phyloP scores from a whole-genome alignment of 1,140 invertebrate genomes.

The Heterodera carotae region DNA sequence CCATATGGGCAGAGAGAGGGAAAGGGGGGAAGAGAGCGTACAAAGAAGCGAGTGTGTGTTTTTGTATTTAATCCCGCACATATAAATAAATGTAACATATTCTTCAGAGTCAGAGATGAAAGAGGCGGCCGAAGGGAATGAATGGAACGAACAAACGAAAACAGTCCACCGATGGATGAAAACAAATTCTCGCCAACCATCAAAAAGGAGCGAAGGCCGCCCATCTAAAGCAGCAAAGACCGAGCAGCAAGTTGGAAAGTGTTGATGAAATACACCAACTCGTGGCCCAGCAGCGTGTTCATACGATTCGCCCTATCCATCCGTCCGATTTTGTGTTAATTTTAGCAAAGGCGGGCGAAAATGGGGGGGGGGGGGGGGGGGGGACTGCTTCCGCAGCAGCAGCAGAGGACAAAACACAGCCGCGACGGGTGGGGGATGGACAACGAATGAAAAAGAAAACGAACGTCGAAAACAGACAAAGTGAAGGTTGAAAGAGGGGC shows the following conservation, averaged over 20 bases:
- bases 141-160: neutral
- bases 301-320: neutral
- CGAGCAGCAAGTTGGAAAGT: neutral
- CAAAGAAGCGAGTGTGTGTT: neutral
- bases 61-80: neutral
- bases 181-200: neutral
- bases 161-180: neutral
- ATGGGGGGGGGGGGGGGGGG: no score
- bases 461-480: neutral
- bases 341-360: neutral
- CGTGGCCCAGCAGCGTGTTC: neutral
- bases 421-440: neutral
- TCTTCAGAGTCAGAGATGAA: constrained; percentile 1
- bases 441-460: neutral
- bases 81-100: neutral
- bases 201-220: neutral
- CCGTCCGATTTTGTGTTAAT: neutral
- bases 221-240: neutral
- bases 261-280: neutral
- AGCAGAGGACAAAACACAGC: neutral
- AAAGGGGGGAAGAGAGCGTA: neutral
- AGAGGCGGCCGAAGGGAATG: neutral
- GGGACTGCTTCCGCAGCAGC: no score
- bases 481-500: neutral
- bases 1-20: neutral